Evolutionary conservation across 1,140 invertebrate genomes (phyloP).

Genomic region (Idris sp.): DNA sequence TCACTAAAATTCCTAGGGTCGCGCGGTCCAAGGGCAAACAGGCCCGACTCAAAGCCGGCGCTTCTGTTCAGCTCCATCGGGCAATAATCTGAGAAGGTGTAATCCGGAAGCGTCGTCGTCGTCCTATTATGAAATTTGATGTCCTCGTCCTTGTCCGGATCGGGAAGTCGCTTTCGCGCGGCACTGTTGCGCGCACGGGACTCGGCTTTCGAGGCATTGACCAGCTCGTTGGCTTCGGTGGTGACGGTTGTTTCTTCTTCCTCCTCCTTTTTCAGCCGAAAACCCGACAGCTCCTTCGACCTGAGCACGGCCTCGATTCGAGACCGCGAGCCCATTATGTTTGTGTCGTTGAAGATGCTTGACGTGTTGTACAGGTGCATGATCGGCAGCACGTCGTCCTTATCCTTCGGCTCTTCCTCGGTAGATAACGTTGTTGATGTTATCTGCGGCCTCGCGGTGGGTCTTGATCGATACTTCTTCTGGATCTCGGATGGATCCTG

Average conservation of each 20-base stretch:
- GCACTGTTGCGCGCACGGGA: slow-evolving; percentile 57
- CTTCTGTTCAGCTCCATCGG: slow-evolving; percentile 67
- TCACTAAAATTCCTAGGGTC: slow-evolving; percentile 74
- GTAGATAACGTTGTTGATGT: slow-evolving; percentile 48
- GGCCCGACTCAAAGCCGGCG: slow-evolving; percentile 67
- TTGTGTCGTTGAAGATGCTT: slow-evolving; percentile 72
- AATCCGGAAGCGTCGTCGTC: slow-evolving; percentile 60
- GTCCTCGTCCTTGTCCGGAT: slow-evolving; percentile 59
- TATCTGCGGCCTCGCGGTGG: slow-evolving; percentile 36
- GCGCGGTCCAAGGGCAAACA: slow-evolving; percentile 65
- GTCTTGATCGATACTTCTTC: slow-evolving; percentile 69
- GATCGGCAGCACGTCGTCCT: slow-evolving; percentile 74
- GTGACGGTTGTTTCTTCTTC: slow-evolving; percentile 26
- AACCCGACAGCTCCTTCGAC: slow-evolving; percentile 37
- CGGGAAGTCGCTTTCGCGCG: slow-evolving; percentile 51
- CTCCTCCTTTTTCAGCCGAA: slow-evolving; percentile 43
- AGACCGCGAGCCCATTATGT: slow-evolving; percentile 45
- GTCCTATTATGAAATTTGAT: no score
- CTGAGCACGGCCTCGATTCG: slow-evolving; percentile 46
- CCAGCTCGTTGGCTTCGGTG: slow-evolving; percentile 49
- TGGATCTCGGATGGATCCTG: slow-evolving; percentile 75
- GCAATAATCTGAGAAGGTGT: slow-evolving; percentile 61
- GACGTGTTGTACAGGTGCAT: slow-evolving; percentile 76
- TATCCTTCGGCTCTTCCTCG: slow-evolving; percentile 71
- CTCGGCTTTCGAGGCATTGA: slow-evolving; percentile 46